These are phyloP conservation scores for Stenopsyche tienmushanensis DNA, from an alignment of 1,140 invertebrate species.

Conservation along the genomic window DNA sequence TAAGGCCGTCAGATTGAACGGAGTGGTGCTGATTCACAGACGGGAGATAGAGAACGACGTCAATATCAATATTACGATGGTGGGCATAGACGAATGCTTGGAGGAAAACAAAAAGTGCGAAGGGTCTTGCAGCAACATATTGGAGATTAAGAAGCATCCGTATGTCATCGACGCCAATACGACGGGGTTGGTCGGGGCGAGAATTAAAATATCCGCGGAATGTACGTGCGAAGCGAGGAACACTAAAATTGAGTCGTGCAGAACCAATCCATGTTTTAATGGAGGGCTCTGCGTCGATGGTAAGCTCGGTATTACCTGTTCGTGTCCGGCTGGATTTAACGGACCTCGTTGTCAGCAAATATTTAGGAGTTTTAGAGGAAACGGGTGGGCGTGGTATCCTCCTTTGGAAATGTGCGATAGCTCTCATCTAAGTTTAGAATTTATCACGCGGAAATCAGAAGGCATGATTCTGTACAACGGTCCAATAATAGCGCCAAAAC, in stretches of 20 bases:
- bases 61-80: slow-evolving; percentile 68
- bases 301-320: slow-evolving; percentile 60
- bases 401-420: slow-evolving; percentile 66
- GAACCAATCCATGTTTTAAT: slow-evolving; percentile 64
- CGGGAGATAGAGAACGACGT: slow-evolving; percentile 63
- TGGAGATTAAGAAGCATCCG: slow-evolving; percentile 63
- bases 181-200: slow-evolving; percentile 65
- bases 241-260: slow-evolving; percentile 58
- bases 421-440: slow-evolving; percentile 67
- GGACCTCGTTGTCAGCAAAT: slow-evolving; percentile 71
- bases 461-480: slow-evolving; percentile 72
- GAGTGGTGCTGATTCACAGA: slow-evolving; percentile 62
- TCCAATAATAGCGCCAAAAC: slow-evolving; percentile 61
- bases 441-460: slow-evolving; percentile 62
- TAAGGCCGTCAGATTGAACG: slow-evolving; percentile 65
- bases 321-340: slow-evolving; percentile 63
- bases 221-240: slow-evolving; percentile 62
- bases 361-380: slow-evolving; percentile 62
- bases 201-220: slow-evolving; percentile 57
- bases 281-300: slow-evolving; percentile 65
- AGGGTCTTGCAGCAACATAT: slow-evolving; percentile 64
- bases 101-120: slow-evolving; percentile 63
- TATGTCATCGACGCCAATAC: slow-evolving; percentile 75
- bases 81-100: slow-evolving; percentile 70
- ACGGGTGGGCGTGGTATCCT: slow-evolving; percentile 68